These are phyloP conservation scores for Caradrina kadenii DNA, from an alignment of 2,888 invertebrate genomes.

Conservation along the genomic window DNA sequence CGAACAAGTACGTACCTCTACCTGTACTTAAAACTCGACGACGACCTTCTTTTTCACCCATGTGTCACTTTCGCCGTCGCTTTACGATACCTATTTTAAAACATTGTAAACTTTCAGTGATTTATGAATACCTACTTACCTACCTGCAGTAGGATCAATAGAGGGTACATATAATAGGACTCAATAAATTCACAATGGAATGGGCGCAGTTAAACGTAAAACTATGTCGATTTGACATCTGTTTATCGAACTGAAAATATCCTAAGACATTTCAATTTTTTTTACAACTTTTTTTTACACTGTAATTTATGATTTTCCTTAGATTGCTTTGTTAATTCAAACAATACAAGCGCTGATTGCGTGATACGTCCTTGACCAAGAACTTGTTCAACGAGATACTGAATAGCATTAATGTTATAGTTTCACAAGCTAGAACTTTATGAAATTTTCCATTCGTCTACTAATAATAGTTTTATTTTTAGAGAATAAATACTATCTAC, in stretches of 20 bases:
- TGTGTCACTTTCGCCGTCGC: too few species aligned
- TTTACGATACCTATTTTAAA: too few species aligned
- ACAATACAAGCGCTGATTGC: neutral
- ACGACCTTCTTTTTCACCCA: too few species aligned
- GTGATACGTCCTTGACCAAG: neutral
- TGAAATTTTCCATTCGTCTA: neutral
- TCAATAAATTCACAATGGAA: neutral
- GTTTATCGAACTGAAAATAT: neutral
- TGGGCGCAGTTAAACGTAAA: slow-evolving; percentile 1
- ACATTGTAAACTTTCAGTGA: too few species aligned
- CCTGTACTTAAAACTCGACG: too few species aligned
- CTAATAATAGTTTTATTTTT: too few species aligned
- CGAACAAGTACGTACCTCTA: too few species aligned
- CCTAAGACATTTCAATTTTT: slow-evolving; percentile 2
- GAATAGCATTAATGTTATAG: neutral
- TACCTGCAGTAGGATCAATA: too few species aligned
- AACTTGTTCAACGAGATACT: neutral
- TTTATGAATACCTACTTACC: too few species aligned
- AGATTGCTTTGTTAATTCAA: neutral
- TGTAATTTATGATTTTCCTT: neutral
- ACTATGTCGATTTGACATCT: slow-evolving; percentile 5
- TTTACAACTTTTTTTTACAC: too few species aligned
- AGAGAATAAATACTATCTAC: neutral
- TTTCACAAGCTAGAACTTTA: neutral
- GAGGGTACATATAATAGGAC: neutral